Evolutionary conservation across 1,140 invertebrate species (phyloP), one percentile per base, ranked within the genome.

Genomic region (Neomicropteryx cornuta): DNA sequence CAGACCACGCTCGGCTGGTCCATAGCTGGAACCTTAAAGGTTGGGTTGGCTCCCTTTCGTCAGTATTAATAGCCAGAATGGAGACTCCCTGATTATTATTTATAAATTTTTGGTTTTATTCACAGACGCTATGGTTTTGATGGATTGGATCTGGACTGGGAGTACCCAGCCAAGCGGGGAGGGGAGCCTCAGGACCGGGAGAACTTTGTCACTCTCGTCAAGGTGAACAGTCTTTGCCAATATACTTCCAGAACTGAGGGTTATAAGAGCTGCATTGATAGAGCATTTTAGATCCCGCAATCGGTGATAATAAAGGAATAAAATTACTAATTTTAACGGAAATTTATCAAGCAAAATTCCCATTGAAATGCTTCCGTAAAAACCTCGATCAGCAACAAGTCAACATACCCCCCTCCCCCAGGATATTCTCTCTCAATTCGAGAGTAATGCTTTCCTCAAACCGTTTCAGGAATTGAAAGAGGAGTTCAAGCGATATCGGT

Each of bases 71-170:
- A 27, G 23, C 13, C 23, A 13, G 23, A 13, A 8, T 27, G 13
- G 8, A n/a, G n/a, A 8, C 8, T 27, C 8, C 13, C 23, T 27
- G 13, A 13, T 8, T 27, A 27, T 27, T 27, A 8, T 13, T 27
- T 8, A 8, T 27, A 8, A 27, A 8, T 13, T 27, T 27, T 13
- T 8, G 13, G 18, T 39, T 40, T 33, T 36, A 27, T 32, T 75
- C 54, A 44, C 44, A 81, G 79, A 33, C 72, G 73, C 45, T 76
- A 86, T 54, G 73, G 76, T 22, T 91, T 91, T 47, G 83, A 91
- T 53, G 87, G 87, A 0, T 52, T 92, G 16, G 87, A 91, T 50
- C 59, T 91, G 36, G 84, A 87, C 52, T 86, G 83, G 83, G 87
- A 90, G 60, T 91, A 85, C 54, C 86, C 87, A 1, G 77, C 71